Evolutionary conservation across 2,113 vertebrate genomes (phyloP), one percentile per base, ranked within the genome.

Genomic region (Ascaphus truei): DNA sequence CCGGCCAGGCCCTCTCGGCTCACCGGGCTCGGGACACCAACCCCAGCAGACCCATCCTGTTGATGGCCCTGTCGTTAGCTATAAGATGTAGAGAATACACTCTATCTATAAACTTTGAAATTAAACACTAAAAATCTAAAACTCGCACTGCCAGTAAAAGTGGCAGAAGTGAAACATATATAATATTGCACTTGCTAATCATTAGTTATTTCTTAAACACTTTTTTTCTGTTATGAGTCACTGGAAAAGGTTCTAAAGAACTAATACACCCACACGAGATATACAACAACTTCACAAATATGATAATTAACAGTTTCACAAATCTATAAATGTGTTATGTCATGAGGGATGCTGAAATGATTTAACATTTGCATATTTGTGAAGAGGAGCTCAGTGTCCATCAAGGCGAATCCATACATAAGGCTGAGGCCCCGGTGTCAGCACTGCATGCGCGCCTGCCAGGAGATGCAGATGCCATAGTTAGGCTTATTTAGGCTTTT

Each of bases 251-350:
- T 69, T 50, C 55, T 59, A 31, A 23, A 59, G 55, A 68, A 59
- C 41, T 59, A 68, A 67, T 43, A 68, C 65, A 68, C 66, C 66
- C 66, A 51, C 66, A 60, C 56, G 16, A 41, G 41, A 60, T 45
- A 59, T 69, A 60, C 66, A 69, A 69, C 66, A 60, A 69, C 66
- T 69, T 69, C 66, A 60, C 66, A 59, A 69, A 69, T 69, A 60
- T 69, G 56, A 60, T 59, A 69, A 68, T 68, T 68, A 68, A 50
- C 65, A 68, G 65, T 68, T 68, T 59, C 30, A 57, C 65, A 68
- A 68, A 59, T 68, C 53, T 36, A 30, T 20, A 31, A 23, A 68
- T 68, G 41, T 59, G 51, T 50, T 37, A 43, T 58, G 65, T 68
- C 53, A 68, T 34, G 15, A 50, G 48, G 43, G 53, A 68, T 68